A percentile compares a stretch with the other conserved stretches of the same genome.
Conservation (phyloP, 2,888 invertebrate species). For the Coleophora deauratella region DNA sequence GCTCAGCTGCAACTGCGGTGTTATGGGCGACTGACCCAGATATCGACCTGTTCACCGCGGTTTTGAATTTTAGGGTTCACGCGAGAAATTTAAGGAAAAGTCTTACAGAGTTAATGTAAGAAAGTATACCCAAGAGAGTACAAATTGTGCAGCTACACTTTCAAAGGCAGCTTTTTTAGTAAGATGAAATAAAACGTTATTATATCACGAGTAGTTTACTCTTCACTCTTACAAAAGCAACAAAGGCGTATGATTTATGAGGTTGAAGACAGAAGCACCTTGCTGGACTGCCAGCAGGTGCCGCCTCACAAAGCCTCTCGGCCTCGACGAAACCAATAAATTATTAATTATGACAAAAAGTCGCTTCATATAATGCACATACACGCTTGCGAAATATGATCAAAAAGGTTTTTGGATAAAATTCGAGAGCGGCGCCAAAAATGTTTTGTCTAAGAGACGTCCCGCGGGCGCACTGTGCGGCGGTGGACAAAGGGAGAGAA, state of each 20-base stretch:
- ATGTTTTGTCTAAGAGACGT: conserved; percentile 62
- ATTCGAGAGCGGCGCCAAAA: conserved; percentile 63
- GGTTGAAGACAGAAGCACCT: conserved; percentile 60
- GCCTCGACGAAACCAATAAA: conserved; percentile 63
- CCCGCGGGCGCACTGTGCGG: conserved; percentile 49
- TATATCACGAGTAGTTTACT: too few species aligned
- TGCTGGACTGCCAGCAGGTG: conserved; percentile 47
- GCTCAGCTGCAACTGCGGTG: too few species aligned
- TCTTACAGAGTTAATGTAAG: too few species aligned
- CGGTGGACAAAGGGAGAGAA: conserved; percentile 44
- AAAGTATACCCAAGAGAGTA: too few species aligned
- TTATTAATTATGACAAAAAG: conserved; percentile 71
- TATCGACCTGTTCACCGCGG: too few species aligned
- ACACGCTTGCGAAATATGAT: conserved; percentile 42
- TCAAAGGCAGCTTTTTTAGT: too few species aligned
- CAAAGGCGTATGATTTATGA: conserved; percentile 49
- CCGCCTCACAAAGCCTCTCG: conserved; percentile 46
- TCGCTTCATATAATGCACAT: conserved; percentile 43
- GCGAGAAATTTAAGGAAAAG: too few species aligned
- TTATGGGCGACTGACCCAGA: too few species aligned
- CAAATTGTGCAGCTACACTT: too few species aligned
- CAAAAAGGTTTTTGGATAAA: conserved; percentile 30
- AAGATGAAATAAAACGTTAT: too few species aligned
- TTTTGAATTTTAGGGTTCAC: too few species aligned
- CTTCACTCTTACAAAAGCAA: conserved; percentile 9